Percentiles rank a stretch among this genome's conserved stretches.
Conservation (phyloP, 2,888 invertebrate species). For the Leptinotarsa juncta region DNA sequence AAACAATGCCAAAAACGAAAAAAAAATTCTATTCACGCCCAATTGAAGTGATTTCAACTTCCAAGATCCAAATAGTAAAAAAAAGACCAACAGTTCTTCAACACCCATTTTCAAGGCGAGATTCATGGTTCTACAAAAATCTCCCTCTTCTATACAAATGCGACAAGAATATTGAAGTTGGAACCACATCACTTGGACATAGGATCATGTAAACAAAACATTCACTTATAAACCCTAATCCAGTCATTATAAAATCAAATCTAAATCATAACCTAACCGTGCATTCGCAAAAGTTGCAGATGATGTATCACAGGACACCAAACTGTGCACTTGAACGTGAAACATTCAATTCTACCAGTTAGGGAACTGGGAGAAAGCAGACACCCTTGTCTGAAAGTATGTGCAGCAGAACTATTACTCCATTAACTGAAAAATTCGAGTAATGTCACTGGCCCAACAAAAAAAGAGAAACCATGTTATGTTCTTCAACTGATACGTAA, state of each 20-base stretch:
- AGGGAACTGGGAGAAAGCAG: background rate
- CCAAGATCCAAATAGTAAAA: background rate
- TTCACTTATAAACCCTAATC: constrained; percentile 6
- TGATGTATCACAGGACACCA: constrained; percentile 11
- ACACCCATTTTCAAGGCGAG: background rate
- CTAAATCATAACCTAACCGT: background rate
- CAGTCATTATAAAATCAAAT: background rate
- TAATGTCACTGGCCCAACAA: too few relatives aligned
- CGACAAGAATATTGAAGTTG: background rate
- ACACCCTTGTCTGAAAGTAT: too few relatives aligned
- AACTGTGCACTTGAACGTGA: background rate
- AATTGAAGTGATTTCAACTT: background rate
- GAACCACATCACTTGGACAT: background rate
- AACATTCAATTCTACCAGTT: background rate
- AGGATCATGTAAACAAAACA: background rate
- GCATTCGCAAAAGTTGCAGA: background rate
- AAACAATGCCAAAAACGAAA: constrained; percentile 1
- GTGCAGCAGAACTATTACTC: too few relatives aligned
- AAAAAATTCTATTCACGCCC: background rate
- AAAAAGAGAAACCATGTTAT: too few relatives aligned
- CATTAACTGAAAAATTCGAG: too few relatives aligned
- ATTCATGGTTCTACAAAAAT: background rate
- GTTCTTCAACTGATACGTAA: too few relatives aligned
- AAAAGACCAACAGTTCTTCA: too few relatives aligned
- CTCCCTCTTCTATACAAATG: too few relatives aligned